phyloP scores from a whole-genome alignment of 2,113 vertebrate species.

The Cranoglanis bouderius region DNA sequence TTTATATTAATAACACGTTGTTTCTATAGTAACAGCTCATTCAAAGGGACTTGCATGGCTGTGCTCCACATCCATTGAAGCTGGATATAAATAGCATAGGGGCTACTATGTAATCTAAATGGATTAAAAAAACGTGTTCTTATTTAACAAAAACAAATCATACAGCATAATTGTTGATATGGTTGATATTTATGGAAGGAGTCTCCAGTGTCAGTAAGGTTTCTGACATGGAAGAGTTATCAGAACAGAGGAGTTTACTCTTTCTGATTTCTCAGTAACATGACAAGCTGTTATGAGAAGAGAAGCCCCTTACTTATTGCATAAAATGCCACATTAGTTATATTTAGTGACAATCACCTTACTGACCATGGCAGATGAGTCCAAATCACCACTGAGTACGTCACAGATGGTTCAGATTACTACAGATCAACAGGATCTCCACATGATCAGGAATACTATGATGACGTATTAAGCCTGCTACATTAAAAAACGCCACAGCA shows the following conservation, averaged over 20 bases:
- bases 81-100: conserved; percentile 5
- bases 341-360: background rate
- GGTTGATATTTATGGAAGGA: background rate
- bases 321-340: background rate
- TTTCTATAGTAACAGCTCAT: conserved; percentile 30
- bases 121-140: background rate
- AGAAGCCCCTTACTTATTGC: background rate
- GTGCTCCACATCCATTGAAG: background rate
- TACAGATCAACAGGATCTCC: background rate
- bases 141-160: background rate
- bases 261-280: no score
- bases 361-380: background rate
- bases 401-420: background rate
- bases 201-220: background rate
- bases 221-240: background rate
- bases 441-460: background rate
- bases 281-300: background rate
- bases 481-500: background rate
- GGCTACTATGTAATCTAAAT: background rate
- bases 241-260: background rate
- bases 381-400: background rate
- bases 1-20: conserved; percentile 13
- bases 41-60: conserved; percentile 12
- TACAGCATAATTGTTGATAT: background rate
- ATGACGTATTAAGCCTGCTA: background rate